These are phyloP conservation scores for Picathartes gymnocephalus DNA, from an alignment of 2,113 vertebrate species.

Conservation along the genomic window DNA sequence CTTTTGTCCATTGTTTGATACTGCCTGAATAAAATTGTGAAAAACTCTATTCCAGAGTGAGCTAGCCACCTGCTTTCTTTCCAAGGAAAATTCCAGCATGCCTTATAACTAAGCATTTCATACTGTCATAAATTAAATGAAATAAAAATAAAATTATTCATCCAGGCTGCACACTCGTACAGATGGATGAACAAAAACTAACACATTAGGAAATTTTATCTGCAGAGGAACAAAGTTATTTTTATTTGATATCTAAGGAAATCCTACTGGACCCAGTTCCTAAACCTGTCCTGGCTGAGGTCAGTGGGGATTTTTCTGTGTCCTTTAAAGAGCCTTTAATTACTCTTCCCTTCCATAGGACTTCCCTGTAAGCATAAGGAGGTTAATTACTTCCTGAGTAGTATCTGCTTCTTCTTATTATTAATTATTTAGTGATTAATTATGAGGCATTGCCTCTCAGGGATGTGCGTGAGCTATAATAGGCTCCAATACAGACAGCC, in stretches of 20 bases:
- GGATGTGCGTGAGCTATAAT: neutral
- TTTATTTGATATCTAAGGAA: neutral
- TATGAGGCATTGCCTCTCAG: neutral
- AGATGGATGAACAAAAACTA: neutral
- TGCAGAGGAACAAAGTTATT: neutral
- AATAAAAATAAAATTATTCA: neutral
- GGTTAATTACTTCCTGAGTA: slow-evolving; percentile 37
- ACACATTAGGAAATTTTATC: neutral
- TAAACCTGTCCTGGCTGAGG: neutral
- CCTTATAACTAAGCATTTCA: neutral
- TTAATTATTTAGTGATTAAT: slow-evolving; percentile 55
- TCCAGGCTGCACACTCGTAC: neutral
- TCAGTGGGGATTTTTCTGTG: neutral
- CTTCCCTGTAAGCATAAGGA: neutral
- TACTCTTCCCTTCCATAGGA: neutral
- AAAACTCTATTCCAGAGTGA: neutral
- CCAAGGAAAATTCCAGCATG: neutral
- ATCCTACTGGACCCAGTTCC: neutral
- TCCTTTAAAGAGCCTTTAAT: neutral
- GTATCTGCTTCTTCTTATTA: slow-evolving; percentile 11
- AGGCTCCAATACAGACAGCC: neutral
- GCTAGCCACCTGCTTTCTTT: neutral
- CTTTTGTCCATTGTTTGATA: neutral
- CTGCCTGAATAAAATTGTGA: neutral
- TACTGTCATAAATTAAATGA: neutral